Conservation (phyloP, 2,797 vertebrate species). For the Peromyscus eremicus region DNA sequence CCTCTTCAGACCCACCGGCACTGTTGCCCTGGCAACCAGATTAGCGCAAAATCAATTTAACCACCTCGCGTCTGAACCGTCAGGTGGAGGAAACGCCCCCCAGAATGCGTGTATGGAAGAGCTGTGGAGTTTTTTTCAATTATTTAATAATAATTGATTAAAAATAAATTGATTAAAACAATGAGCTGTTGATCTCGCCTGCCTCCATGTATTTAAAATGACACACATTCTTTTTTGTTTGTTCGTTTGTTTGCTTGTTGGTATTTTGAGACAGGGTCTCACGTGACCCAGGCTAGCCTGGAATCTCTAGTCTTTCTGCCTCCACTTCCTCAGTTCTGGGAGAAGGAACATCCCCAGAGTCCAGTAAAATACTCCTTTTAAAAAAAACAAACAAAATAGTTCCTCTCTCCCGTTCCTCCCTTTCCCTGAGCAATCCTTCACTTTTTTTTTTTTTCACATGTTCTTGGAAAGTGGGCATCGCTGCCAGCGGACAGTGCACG, state of each 20-base stretch:
- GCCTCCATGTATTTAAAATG: neutral
- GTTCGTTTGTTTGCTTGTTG: neutral
- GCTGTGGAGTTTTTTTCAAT: neutral
- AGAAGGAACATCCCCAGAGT: neutral
- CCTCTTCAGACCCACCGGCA: neutral
- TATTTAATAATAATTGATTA: neutral
- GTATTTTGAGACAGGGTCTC: neutral
- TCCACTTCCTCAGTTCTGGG: neutral
- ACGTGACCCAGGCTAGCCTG: neutral
- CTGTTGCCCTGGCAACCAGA: conserved; percentile 50
- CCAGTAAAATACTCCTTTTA: neutral
- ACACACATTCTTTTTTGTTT: neutral
- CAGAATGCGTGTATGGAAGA: neutral
- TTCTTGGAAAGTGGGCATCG: neutral
- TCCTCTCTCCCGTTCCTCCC: neutral
- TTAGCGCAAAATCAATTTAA: neutral
- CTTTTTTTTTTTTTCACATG: neutral
- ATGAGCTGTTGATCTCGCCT: neutral
- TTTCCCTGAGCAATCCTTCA: neutral
- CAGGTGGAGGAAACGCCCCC: neutral
- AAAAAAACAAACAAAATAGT: neutral
- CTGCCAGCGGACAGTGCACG: neutral
- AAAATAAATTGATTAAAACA: neutral
- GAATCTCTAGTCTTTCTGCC: neutral
- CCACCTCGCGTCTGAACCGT: neutral